Evolutionary conservation across 2,113 vertebrate species (phyloP).

Genomic region (Larimichthys polyactis): DNA sequence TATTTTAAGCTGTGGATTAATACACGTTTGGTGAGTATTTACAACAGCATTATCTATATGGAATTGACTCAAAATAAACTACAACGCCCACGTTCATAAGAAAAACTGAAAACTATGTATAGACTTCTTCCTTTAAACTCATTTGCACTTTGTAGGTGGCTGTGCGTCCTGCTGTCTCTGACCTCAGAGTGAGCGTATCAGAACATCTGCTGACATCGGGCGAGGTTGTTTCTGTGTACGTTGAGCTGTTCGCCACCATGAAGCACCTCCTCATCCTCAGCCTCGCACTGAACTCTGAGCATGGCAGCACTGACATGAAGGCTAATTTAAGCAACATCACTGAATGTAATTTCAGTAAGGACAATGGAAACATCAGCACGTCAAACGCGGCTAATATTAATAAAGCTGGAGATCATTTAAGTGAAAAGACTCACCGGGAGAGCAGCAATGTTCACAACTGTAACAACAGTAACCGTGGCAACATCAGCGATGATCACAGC

Average conservation of each 20-base stretch:
- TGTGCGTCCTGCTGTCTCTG: neutral
- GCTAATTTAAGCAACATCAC: neutral
- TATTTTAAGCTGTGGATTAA: conserved; percentile 1
- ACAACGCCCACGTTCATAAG: neutral
- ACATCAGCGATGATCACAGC: neutral
- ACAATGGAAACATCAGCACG: neutral
- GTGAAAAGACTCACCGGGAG: neutral
- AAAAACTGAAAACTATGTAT: neutral
- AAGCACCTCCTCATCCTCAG: conserved; percentile 4
- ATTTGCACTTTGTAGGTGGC: conserved; percentile 32
- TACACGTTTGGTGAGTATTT: neutral
- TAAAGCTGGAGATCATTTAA: neutral
- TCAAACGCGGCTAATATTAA: neutral
- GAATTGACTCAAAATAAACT: neutral
- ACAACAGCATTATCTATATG: neutral
- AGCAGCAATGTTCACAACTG: neutral
- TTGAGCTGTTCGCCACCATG: conserved; percentile 23
- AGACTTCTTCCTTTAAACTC: neutral
- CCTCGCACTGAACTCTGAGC: neutral
- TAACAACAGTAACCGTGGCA: conserved; percentile 1
- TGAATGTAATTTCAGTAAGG: neutral
- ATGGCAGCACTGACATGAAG: neutral
- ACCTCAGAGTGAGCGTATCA: conserved; percentile 17
- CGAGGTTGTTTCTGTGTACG: neutral
- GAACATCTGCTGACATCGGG: conserved; percentile 4